phyloP scores from a whole-genome alignment of 2,113 vertebrate species.

The Tenebrosternarchus preto region DNA sequence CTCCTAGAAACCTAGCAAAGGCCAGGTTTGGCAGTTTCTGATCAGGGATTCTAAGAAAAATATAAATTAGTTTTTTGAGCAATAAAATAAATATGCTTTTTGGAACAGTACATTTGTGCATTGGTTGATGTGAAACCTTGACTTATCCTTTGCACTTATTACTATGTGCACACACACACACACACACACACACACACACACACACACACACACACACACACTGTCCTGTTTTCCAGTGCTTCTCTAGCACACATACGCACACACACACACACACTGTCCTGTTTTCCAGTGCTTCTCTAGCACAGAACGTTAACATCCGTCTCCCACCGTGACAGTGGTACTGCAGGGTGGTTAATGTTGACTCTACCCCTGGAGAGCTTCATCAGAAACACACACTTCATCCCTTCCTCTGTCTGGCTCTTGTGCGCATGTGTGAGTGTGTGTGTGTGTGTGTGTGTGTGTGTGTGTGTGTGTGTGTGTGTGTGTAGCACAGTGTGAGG shows the following conservation, averaged over 20 bases:
- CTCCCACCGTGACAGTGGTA: constrained; percentile 41
- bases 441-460: constrained; percentile 38
- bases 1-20: too few species aligned
- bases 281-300: not conserved
- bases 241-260: too few species aligned
- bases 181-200: not conserved
- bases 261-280: not conserved
- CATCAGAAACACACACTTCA: constrained; percentile 27
- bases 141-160: not conserved
- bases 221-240: too few species aligned
- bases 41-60: too few species aligned
- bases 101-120: not conserved
- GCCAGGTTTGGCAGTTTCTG: too few species aligned
- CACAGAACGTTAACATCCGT: constrained; percentile 23
- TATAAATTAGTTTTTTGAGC: too few species aligned
- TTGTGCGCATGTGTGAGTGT: constrained; percentile 15
- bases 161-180: not conserved
- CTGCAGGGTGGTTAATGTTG: constrained; percentile 44
- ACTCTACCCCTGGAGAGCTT: constrained; percentile 37
- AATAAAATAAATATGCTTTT: too few species aligned
- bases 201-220: not conserved
- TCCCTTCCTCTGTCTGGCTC: not conserved
- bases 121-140: constrained; percentile 3
- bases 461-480: constrained; percentile 42
- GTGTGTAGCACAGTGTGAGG: constrained; percentile 48